These are phyloP conservation scores for Cuniculus paca DNA, from an alignment of 2,797 vertebrate species.

Conservation along the genomic window DNA sequence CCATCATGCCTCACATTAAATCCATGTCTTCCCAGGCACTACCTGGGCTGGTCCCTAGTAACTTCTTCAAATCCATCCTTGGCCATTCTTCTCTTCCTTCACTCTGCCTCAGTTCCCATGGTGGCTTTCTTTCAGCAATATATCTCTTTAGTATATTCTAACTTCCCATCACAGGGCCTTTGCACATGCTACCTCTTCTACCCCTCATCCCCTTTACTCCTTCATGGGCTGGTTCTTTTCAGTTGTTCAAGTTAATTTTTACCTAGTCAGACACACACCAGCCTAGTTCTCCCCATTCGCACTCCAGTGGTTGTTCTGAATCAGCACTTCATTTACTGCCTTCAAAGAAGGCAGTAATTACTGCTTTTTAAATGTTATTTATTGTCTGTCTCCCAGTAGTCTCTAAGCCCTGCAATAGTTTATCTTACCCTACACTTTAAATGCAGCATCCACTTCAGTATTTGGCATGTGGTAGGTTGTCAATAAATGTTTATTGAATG, in stretches of 20 bases:
- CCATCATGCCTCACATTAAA: background rate
- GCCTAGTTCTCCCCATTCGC: background rate
- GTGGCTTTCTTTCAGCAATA: background rate
- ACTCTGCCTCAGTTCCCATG: background rate
- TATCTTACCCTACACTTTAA: slow-evolving; percentile 16
- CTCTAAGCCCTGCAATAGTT: background rate
- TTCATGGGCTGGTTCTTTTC: background rate
- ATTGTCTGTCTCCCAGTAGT: slow-evolving; percentile 41
- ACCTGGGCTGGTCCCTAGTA: background rate
- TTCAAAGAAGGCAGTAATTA: slow-evolving; percentile 4
- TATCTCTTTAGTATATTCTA: background rate
- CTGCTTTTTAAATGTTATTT: background rate
- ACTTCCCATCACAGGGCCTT: slow-evolving; percentile 5
- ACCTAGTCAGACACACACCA: background rate
- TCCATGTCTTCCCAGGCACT: background rate
- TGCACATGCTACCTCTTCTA: background rate
- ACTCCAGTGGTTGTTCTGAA: background rate
- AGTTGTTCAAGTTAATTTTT: slow-evolving; percentile 36
- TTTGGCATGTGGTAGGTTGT: background rate
- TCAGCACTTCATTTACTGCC: slow-evolving; percentile 9
- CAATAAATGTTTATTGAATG: slow-evolving; percentile 66
- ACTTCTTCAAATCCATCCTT: background rate
- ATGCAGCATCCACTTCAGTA: slow-evolving; percentile 20
- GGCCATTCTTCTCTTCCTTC: background rate
- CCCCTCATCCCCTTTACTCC: background rate